phyloP scores from a whole-genome alignment of 92 coral and sea anemone species.

The Porites evermanni region DNA sequence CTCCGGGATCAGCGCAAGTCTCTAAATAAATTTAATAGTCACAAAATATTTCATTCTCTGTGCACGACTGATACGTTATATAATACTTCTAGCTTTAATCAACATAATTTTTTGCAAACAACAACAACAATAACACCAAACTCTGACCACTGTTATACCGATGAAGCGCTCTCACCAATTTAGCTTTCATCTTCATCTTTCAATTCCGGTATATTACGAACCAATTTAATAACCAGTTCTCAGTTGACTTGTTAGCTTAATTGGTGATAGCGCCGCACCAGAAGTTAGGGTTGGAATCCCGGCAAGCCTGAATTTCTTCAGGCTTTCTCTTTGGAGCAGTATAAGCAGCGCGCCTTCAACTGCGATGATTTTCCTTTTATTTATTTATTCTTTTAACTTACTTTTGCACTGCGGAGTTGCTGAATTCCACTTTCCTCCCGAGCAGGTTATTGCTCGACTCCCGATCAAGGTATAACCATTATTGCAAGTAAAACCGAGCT shows the following conservation, averaged over 20 bases:
- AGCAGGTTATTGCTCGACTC: conserved; percentile 43
- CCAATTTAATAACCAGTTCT: background rate
- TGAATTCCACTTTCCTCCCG: conserved; percentile 66
- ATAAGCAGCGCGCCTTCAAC: background rate
- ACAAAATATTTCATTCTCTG: background rate
- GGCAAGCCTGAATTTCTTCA: no score
- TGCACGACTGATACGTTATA: background rate
- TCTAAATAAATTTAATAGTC: background rate
- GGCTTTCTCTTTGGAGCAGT: background rate
- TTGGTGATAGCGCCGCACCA: no score
- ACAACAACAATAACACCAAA: background rate
- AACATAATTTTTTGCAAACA: no score
- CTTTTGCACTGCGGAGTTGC: conserved; percentile 61
- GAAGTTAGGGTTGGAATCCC: no score
- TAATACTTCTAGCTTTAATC: no score
- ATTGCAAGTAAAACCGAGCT: conserved; percentile 21
- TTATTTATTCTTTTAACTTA: background rate
- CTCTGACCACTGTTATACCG: background rate
- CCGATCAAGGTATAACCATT: conserved; percentile 67
- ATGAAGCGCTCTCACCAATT: background rate
- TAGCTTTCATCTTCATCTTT: background rate
- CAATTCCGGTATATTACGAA: background rate
- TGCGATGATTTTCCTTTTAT: background rate
- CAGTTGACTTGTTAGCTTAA: no score
- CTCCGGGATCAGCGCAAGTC: conserved; percentile 17